Conservation (phyloP, 2,797 vertebrate genomes). For the Hafferia zeledoni region DNA sequence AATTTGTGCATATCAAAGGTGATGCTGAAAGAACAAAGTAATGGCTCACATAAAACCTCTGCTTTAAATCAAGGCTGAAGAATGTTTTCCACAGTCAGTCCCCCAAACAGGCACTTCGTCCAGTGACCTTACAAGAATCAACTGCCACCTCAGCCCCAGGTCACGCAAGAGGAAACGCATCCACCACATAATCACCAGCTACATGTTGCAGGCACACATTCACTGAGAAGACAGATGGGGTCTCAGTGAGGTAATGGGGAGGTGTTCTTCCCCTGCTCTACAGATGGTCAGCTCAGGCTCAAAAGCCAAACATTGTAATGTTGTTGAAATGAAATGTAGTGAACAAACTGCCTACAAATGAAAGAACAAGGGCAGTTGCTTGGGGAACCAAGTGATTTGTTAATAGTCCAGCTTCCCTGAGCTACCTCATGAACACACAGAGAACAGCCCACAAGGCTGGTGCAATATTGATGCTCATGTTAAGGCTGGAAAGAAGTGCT, state of each 20-base stretch:
- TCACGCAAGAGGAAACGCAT: not conserved
- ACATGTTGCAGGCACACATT: not conserved
- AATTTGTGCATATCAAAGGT: not conserved
- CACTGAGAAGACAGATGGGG: not conserved
- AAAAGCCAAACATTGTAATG: not conserved
- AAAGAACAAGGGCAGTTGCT: not conserved
- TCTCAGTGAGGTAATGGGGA: not conserved
- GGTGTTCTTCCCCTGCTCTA: not conserved
- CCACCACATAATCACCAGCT: not conserved
- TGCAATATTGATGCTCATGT: not conserved
- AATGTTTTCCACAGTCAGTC: not conserved
- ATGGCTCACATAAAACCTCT: not conserved
- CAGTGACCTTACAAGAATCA: not conserved
- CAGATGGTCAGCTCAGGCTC: not conserved
- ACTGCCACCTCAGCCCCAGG: not conserved
- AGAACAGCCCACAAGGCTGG: not conserved
- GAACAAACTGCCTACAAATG: not conserved
- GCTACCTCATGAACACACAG: accelerated
- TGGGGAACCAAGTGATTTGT: not conserved
- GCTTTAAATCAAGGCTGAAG: not conserved
- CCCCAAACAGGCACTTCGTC: not conserved
- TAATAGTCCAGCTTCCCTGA: not conserved
- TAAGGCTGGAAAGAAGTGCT: not conserved
- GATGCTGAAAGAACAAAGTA: not conserved
- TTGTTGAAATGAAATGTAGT: not conserved